Evolutionary conservation across 2,888 invertebrate species (phyloP).

Genomic region (Cerastis rubricosa): DNA sequence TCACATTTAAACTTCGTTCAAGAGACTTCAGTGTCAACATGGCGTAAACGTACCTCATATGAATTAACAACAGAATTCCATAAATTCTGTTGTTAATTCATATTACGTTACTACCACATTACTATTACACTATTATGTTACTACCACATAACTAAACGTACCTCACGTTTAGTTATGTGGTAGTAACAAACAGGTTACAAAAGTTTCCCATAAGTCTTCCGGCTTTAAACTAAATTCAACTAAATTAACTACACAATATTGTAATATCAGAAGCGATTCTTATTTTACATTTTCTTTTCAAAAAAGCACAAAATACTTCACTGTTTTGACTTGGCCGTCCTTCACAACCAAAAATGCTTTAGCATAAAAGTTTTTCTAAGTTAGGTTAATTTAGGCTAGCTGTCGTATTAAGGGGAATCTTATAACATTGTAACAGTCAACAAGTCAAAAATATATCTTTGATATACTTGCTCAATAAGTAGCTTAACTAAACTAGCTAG

Average conservation of each 20-base stretch:
- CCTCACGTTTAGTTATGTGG: background rate
- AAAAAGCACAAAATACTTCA: constrained; percentile 77
- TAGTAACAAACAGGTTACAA: constrained; percentile 32
- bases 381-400: constrained; percentile 13
- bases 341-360: constrained; percentile 46
- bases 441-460: constrained; percentile 62
- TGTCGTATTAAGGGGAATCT: constrained; percentile 39
- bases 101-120: no score
- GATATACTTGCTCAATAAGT: constrained; percentile 42
- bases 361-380: constrained; percentile 29
- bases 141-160: no score
- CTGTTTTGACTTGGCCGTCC: constrained; percentile 70
- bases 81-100: background rate
- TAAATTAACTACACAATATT: constrained; percentile 78
- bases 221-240: constrained; percentile 72
- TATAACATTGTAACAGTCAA: constrained; percentile 48
- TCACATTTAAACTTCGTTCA: background rate
- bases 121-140: no score
- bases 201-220: constrained; percentile 44
- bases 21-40: background rate
- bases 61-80: no score
- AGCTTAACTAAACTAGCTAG: constrained; percentile 35
- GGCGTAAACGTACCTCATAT: no score
- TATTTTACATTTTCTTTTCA: constrained; percentile 79
- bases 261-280: constrained; percentile 80